Evolutionary conservation across 2,888 invertebrate species (phyloP), one percentile per base, ranked within the genome.

Genomic region (Diploptera punctata): DNA sequence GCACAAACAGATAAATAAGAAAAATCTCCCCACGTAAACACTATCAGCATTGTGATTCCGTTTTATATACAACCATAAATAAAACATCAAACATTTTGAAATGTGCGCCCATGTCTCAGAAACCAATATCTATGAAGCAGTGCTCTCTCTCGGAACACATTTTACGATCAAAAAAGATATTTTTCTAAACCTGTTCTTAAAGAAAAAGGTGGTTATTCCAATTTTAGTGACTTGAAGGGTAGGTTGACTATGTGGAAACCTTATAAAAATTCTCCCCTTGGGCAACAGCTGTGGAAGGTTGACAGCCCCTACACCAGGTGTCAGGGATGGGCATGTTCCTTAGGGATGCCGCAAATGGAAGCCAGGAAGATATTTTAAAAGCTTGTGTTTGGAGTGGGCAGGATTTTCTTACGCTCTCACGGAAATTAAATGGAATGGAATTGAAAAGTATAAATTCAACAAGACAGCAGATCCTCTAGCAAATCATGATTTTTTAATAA

Each of bases 41-140:
- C 29, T 16, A 31, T 57, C 57, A 29, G 16, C 1, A n/a, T 26
- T 57, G n/a, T 26, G 29, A 57, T 57, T 57, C 18, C 29, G 10
- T 57, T 57, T 57, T n/a, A 16, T 57, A 18, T 0, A 4, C 24
- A 2, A 29, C 24, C 29, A 57, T 57, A 57, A 57, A 57, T 57
- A 57, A 57, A 57, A 57, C 57, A 57, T 57, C 57, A 57, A 26
- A 57, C 21, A 57, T 57, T 29, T 57, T 29, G 3, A 57, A 13
- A 57, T 26, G 57, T n/a, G 24, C 16, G n/a, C 10, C n/a, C 24
- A 52, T 21, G 24, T 52, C 24, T 21, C 52, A 9, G 29, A 57
- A 29, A n/a, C n/a, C n/a, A n/a, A n/a, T n/a, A n/a, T n/a, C n/a
- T n/a, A n/a, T n/a, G n/a, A n/a, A n/a, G n/a, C n/a, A n/a, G n/a